These are phyloP conservation scores for Oplegnathus fasciatus DNA, from an alignment of 2,113 vertebrate species.

Conservation along the genomic window DNA sequence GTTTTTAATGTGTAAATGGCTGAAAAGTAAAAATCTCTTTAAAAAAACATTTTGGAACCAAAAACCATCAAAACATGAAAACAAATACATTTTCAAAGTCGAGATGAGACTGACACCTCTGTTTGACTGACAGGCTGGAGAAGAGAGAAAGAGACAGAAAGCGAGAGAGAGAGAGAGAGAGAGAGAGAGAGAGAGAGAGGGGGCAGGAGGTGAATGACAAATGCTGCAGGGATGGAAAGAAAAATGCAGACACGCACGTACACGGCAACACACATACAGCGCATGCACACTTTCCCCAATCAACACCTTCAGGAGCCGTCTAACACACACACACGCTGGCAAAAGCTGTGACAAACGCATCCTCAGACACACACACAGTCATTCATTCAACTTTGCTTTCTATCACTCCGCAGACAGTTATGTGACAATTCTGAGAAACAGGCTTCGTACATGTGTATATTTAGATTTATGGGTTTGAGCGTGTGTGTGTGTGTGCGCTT, in stretches of 20 bases:
- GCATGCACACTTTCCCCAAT: conserved; percentile 40
- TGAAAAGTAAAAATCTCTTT: neutral
- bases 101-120: neutral
- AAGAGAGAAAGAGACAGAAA: neutral
- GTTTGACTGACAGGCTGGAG: neutral
- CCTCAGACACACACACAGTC: conserved; percentile 3
- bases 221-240: conserved; percentile 2
- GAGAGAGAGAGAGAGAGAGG: neutral
- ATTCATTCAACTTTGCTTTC: neutral
- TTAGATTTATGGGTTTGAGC: conserved; percentile 49
- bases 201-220: conserved; percentile 2
- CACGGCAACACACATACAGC: neutral
- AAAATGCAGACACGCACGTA: conserved; percentile 13
- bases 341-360: conserved; percentile 30
- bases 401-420: conserved; percentile 26
- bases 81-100: neutral
- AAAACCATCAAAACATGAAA: neutral
- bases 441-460: conserved; percentile 52
- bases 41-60: no score
- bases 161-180: neutral
- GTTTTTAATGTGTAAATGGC: neutral
- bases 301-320: conserved; percentile 54
- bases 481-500: conserved; percentile 13
- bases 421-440: conserved; percentile 42
- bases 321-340: conserved; percentile 21